Evolutionary conservation across 2,888 invertebrate species (phyloP), one percentile per base, ranked within the genome.

Genomic region (Corythucha ciliata): DNA sequence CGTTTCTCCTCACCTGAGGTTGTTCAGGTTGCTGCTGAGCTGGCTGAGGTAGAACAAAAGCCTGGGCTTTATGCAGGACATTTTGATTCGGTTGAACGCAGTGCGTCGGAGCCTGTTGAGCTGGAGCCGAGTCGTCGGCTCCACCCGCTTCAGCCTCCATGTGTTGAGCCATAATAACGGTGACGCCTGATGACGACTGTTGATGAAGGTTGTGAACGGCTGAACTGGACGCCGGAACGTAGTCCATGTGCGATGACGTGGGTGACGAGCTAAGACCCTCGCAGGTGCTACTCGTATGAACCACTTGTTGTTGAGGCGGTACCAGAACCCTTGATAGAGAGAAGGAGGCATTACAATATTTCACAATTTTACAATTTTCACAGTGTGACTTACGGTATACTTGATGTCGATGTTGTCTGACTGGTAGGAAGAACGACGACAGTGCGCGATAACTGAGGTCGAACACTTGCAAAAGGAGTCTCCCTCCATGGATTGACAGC

Each of bases 391-490:
- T 55, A 61, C 60, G 59, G 62, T 40, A 61, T 61, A 26, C 57
- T 62, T 7, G 60, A 56, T 2, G 57, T 55, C 12, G 58, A 60
- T 8, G 57, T 56, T 24, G 58, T 57, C 45, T 59, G 61, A 47
- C 59, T 82, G 36, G 85, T 85, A 1, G 88, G 88, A 40, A 86
- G 73, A 48, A 89, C 85, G 42, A 83, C 83, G 20, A 82, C 83
- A 59, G 81, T 83, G 49, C 81, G 70, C 47, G 81, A 78, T 2
- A 84, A 82, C 77, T 93, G 90, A 0, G 93, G 93, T 27, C 92
- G 76, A 63, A 94, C 93, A 61, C 92, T 91, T 18, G 93, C 94
- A 56, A 92, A 74, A 0, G 85, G 91, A 1, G 91, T 88, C 2
- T 81, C 81, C 55, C 84, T 77, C 68, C 83, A 78, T 20, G 79